A percentile compares a stretch with the other conserved stretches of the same genome.
Conservation (phyloP, 2,113 vertebrate species). For the Aspiorhynchus laticeps region DNA sequence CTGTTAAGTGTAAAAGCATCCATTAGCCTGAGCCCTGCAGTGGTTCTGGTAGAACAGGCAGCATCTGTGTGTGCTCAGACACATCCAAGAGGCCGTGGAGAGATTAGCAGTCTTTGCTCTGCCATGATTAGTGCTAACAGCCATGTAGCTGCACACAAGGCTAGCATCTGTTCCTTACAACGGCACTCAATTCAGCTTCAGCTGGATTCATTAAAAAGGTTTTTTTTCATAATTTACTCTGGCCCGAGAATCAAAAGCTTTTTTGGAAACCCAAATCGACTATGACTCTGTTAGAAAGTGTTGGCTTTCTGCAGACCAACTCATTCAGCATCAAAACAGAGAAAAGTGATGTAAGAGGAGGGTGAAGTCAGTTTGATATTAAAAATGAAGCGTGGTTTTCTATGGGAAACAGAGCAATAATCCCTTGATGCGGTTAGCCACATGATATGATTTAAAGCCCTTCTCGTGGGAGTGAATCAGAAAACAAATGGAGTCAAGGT, state of each 20-base stretch:
- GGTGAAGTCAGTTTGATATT: background rate
- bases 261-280: conserved; percentile 8
- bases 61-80: conserved; percentile 56
- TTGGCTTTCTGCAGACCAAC: background rate
- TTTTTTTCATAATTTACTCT: conserved; percentile 6
- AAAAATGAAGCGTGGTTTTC: conserved; percentile 18
- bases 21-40: conserved; percentile 27
- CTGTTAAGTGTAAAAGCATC: background rate
- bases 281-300: background rate
- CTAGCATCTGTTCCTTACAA: conserved; percentile 37
- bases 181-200: conserved; percentile 7
- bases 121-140: conserved; percentile 43
- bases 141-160: conserved; percentile 30
- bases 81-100: background rate
- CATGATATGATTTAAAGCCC: conserved; percentile 54
- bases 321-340: background rate
- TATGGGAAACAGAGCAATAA: conserved; percentile 9
- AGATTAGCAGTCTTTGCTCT: conserved; percentile 34
- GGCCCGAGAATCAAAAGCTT: conserved; percentile 9
- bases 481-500: conserved; percentile 55
- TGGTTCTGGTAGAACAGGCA: conserved; percentile 46
- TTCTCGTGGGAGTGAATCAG: conserved; percentile 48
- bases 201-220: conserved; percentile 23
- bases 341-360: conserved; percentile 13
- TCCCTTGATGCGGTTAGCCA: conserved; percentile 27